Conservation (phyloP, 2,797 vertebrate genomes). For the Falco berigora region DNA sequence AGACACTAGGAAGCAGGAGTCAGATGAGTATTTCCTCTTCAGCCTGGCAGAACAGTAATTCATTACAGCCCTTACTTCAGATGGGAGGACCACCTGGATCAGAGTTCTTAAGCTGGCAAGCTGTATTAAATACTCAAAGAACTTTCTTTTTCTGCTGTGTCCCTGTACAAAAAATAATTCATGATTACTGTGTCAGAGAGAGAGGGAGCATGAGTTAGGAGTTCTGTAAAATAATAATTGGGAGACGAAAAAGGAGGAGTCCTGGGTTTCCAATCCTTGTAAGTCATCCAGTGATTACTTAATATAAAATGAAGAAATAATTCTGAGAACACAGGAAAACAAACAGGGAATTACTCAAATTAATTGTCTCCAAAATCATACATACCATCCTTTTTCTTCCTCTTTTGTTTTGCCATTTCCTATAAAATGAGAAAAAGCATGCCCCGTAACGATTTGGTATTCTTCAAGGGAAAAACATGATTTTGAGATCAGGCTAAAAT, state of each 20-base stretch:
- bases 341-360: not conserved
- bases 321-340: not conserved
- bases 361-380: not conserved
- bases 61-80: not conserved
- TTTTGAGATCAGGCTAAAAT: not conserved
- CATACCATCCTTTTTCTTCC: not conserved
- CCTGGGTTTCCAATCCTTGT: not conserved
- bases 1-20: not conserved
- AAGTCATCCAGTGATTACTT: not conserved
- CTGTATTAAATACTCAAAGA: not conserved
- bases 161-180: not conserved
- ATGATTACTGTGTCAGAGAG: not conserved
- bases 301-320: not conserved
- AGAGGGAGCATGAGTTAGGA: not conserved
- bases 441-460: not conserved
- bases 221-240: not conserved
- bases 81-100: not conserved
- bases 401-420: not conserved
- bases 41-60: not conserved
- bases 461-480: not conserved
- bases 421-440: not conserved
- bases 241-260: not conserved
- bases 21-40: not conserved
- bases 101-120: not conserved
- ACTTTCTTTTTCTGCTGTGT: not conserved